phyloP scores from a whole-genome alignment of 2,797 vertebrate species.

The Ptychobarbus kaznakovi region DNA sequence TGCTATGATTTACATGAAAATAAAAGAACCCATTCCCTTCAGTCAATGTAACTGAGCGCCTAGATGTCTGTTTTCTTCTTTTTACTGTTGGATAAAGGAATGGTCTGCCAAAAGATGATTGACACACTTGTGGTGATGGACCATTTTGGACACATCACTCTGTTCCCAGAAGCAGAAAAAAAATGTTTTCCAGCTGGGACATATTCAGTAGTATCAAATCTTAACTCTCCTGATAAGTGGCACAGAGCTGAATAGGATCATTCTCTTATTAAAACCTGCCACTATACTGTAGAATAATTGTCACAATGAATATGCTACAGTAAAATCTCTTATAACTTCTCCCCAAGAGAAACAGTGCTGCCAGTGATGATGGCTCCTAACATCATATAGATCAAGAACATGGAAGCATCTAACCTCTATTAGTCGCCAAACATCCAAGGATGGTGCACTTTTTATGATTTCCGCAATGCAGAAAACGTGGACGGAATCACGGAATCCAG shows the following conservation, averaged over 20 bases:
- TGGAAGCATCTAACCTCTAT: not conserved
- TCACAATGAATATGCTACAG: not conserved
- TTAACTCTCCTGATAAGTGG: not conserved
- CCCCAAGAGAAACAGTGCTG: not conserved
- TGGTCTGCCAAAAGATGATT: conserved; percentile 3
- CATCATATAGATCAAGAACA: not conserved
- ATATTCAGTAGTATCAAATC: not conserved
- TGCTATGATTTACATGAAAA: not conserved
- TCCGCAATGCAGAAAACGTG: too few relatives aligned
- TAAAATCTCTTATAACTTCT: not conserved
- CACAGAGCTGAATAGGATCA: not conserved
- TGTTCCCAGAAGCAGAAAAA: not conserved
- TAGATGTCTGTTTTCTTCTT: not conserved
- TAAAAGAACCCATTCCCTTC: not conserved
- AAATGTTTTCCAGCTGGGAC: conserved; percentile 13
- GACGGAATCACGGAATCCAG: too few relatives aligned
- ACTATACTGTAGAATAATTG: not conserved
- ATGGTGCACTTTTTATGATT: not conserved
- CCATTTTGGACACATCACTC: conserved; percentile 10
- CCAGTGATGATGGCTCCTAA: not conserved
- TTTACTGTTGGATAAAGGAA: not conserved
- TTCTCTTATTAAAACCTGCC: conserved; percentile 17
- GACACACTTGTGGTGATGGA: not conserved
- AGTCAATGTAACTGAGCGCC: not conserved
- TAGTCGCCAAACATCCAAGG: not conserved